Base-by-base conservation (phyloP, 1,140 invertebrate species). In the Mercenaria mercenaria region DNA sequence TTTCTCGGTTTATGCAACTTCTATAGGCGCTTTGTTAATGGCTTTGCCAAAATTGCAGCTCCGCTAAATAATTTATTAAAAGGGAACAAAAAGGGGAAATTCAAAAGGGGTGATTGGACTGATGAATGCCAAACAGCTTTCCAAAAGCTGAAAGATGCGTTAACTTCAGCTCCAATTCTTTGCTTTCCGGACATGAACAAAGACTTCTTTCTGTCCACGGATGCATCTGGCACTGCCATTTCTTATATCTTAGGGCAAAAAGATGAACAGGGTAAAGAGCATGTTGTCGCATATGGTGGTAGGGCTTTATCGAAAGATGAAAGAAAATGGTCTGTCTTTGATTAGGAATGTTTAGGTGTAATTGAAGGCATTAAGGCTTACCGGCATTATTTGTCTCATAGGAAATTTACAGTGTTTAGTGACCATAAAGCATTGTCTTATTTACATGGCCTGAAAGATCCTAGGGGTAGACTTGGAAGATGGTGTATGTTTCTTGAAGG, bases 1-100 rank as follows among this genome's bases (percentile, higher is more conserved):
- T 96, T 97, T 90, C 41, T 96, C 4, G 96, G 96, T 0, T 77
- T 97, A 18, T 85, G 95, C 61, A 94, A 94, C 84, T 96, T 94
- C 80, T 94, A 95, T 89, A 52, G 93, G 0, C 90, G 93, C 90
- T 96, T 96, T 91, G 93, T 96, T n/a, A 93, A 85, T 85, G 92
- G 93, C 61, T 95, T 91, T 87, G 84, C 95, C 26, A 87, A 93
- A 90, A 79, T 94, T 23, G 94, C 95, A n/a, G 90, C 85, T 52
- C 91, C 95, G 50, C 90, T 97, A 34, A 90, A 95, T 34, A 76
- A 79, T 18, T 59, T 92, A 1, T 64, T 92, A 37, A 64, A 85
- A 56, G 90, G 90, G 52, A 80, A 92, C 61, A 52, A 56, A 18
- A 61, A 43, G 37, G 47, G 69, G 41, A 52, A 13, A 32, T 76